Evolutionary conservation across 2,888 invertebrate species (phyloP), one percentile per base, ranked within the genome.

Genomic region (Diabrotica balteata): DNA sequence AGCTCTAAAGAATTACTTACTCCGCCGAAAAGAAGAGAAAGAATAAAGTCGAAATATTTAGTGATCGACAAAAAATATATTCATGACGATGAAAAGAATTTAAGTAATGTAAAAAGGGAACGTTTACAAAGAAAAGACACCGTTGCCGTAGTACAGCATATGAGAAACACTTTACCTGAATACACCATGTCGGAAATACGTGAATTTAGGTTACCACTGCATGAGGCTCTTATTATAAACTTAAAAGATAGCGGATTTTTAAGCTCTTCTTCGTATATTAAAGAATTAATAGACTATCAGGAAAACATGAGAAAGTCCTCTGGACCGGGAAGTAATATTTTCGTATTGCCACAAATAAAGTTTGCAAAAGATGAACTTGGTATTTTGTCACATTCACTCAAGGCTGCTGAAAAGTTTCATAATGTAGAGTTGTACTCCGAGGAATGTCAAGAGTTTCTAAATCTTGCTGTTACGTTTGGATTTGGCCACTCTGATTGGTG

Each of bases 281-380:
- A 82, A 73, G 86, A 88, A 72, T 81, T 90, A 0, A 84, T 90
- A 22, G 84, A 87, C 22, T 85, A 88, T 43, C 89, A 90, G 69
- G 81, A 86, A 8, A 84, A 86, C 70, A 80, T 87, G 1, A 79
- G 87, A 3, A 80, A 81, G 0, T 82, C 85, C 60, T 86, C 87
- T 59, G 89, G 88, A 0, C 86, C 87, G 3, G 87, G 86, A 0
- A 86, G 87, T 10, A 82, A 85, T 0, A 81, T 86, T 10, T 83
- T 81, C 81, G 72, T 75, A 8, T 78, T 81, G 63, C 83, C 83
- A 1, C 71, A 74, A 65, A 69, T 86, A 4, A 79, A 76, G 8
- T 59, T 80, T 51, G 76, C 79, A 42, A 74, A 74, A 17, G 74
- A 79, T 7, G 75, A 82, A 10, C 53, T 86, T 5, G 76, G 80